phyloP scores from a whole-genome alignment of 35 echinoderm and acorn worm species.

The Hemicentrotus pulcherrimus region DNA sequence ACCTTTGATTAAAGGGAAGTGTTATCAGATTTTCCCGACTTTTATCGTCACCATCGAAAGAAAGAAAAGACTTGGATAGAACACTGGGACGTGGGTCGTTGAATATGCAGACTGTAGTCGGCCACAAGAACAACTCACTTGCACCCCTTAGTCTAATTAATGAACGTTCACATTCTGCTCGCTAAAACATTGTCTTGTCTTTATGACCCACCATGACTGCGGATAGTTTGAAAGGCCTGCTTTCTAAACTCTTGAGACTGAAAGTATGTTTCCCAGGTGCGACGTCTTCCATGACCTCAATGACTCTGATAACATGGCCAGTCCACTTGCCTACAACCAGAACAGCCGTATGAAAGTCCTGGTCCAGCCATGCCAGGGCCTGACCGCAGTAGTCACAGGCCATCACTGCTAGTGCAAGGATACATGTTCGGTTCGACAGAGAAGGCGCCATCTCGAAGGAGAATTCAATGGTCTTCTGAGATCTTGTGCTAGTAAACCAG shows the following conservation, averaged over 20 bases:
- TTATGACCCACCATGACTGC: conserved; percentile 71
- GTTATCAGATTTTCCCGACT: too few relatives aligned
- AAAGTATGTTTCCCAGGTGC: conserved; percentile 56
- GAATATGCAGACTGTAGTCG: too few relatives aligned
- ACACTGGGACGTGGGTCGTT: too few relatives aligned
- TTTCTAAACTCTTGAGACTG: conserved; percentile 72
- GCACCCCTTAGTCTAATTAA: background rate
- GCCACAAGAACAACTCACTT: too few relatives aligned
- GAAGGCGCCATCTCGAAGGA: conserved; percentile 51
- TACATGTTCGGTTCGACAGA: conserved; percentile 45
- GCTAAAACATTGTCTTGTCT: conserved; percentile 35
- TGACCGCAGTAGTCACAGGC: conserved; percentile 80
- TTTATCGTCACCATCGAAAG: too few relatives aligned
- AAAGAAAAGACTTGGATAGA: too few relatives aligned
- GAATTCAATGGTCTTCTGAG: conserved; percentile 67
- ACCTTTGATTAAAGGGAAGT: too few relatives aligned
- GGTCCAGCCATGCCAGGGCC: conserved; percentile 70
- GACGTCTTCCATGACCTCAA: conserved; percentile 54
- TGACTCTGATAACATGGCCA: conserved; percentile 53
- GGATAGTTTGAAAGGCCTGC: conserved; percentile 70
- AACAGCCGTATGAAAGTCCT: conserved; percentile 59
- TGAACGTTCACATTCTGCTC: background rate
- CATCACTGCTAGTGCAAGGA: conserved; percentile 59
- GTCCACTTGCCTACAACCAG: conserved; percentile 59
- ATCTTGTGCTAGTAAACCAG: conserved; percentile 71